These are phyloP conservation scores for Triplophysa siluroides DNA, from an alignment of 2,113 vertebrate genomes.

Conservation along the genomic window DNA sequence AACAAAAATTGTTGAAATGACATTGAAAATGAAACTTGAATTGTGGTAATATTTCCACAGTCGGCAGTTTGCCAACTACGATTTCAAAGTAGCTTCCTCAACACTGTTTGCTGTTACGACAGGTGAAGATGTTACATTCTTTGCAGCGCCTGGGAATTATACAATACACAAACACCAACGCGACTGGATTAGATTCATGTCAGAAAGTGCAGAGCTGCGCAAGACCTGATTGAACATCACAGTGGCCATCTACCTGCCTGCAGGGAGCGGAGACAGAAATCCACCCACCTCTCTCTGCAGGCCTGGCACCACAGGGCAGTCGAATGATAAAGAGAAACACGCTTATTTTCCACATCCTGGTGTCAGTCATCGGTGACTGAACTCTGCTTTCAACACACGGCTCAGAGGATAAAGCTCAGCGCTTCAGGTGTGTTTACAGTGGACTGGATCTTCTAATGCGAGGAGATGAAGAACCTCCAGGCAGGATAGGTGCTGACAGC, in stretches of 20 bases:
- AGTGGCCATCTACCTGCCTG: constrained; percentile 29
- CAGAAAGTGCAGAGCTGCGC: constrained; percentile 30
- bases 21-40: too few species aligned
- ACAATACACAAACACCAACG: background rate
- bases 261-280: constrained; percentile 29
- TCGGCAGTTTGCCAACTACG: too few species aligned
- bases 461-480: constrained; percentile 22
- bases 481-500: constrained; percentile 32
- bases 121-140: constrained; percentile 42
- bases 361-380: constrained; percentile 1
- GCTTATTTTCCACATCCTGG: constrained; percentile 36
- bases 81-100: too few species aligned
- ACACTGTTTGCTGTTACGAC: constrained; percentile 29
- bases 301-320: constrained; percentile 9
- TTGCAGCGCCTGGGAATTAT: constrained; percentile 7
- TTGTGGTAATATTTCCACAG: too few species aligned
- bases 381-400: constrained; percentile 22
- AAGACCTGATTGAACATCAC: constrained; percentile 42
- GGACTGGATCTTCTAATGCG: constrained; percentile 1
- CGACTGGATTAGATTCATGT: constrained; percentile 32
- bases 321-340: background rate
- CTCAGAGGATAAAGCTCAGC: constrained; percentile 16
- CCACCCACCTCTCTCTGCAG: constrained; percentile 14
- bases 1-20: too few species aligned
- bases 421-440: constrained; percentile 21